These are phyloP conservation scores for Leptopilina syphax DNA, from an alignment of 2,888 invertebrate genomes.

Conservation along the genomic window DNA sequence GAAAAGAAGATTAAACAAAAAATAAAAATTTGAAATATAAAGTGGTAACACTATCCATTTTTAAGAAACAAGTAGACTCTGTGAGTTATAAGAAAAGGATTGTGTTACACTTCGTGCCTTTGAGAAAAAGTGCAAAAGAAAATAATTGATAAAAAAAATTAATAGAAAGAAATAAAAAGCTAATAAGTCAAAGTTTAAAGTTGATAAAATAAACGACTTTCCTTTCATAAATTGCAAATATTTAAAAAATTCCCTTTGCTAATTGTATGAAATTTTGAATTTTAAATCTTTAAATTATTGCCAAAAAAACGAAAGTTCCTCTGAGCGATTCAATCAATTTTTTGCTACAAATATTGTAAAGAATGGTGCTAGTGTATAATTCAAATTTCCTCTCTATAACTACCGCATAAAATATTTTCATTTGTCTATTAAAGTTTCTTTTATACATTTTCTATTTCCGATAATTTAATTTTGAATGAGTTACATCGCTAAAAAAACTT, in stretches of 20 bases:
- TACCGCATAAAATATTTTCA: background rate
- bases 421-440: background rate
- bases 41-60: background rate
- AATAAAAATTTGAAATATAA: background rate
- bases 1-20: background rate
- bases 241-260: slow-evolving; percentile 3
- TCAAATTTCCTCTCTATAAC: background rate
- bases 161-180: background rate
- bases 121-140: slow-evolving; percentile 9
- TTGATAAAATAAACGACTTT: no score
- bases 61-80: slow-evolving; percentile 18
- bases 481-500: no score
- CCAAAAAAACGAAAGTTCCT: slow-evolving; percentile 2
- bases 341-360: slow-evolving; percentile 4
- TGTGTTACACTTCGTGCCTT: slow-evolving; percentile 28
- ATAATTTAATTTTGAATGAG: no score
- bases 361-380: slow-evolving; percentile 1
- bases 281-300: background rate
- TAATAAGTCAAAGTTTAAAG: background rate
- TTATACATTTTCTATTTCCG: background rate
- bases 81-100: slow-evolving; percentile 18
- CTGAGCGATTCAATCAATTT: slow-evolving; percentile 1
- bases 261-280: background rate
- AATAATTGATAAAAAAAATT: no score
- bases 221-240: background rate